These are phyloP conservation scores for Chaitophorus viminalis DNA, from an alignment of 2,888 invertebrate species.

Conservation along the genomic window DNA sequence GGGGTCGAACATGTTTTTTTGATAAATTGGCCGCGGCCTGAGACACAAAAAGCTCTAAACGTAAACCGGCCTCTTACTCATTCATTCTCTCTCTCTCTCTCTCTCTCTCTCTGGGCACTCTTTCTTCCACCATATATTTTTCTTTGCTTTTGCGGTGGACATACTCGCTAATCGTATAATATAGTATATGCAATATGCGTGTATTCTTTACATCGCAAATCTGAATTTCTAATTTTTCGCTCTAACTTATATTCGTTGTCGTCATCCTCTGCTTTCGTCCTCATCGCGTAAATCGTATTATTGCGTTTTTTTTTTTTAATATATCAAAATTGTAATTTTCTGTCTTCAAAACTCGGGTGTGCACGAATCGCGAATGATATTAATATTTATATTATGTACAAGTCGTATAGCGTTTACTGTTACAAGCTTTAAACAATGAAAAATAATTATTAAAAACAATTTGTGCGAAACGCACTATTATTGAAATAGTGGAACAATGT, in stretches of 20 bases:
- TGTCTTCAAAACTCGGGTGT: not conserved
- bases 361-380: not conserved
- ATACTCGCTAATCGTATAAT: conserved; percentile 24
- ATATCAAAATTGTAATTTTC: conserved; percentile 1
- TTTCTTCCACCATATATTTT: not conserved
- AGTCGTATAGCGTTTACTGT: not conserved
- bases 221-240: conserved; percentile 65
- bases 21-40: conserved; percentile 65
- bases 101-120: conserved; percentile 54
- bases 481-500: not conserved
- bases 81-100: conserved; percentile 56
- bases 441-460: not conserved
- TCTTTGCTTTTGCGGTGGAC: conserved; percentile 17
- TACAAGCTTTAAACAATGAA: not conserved
- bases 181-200: no score
- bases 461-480: not conserved
- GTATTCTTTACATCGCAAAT: conserved; percentile 62
- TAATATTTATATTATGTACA: not conserved
- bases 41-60: conserved; percentile 64
- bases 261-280: not conserved
- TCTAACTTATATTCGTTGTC: not conserved
- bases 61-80: conserved; percentile 61
- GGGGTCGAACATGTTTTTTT: conserved; percentile 62
- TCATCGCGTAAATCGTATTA: not conserved
- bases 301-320: not conserved